phyloP scores from a whole-genome alignment of 2,113 vertebrate genomes.

The Epinephelus moara region DNA sequence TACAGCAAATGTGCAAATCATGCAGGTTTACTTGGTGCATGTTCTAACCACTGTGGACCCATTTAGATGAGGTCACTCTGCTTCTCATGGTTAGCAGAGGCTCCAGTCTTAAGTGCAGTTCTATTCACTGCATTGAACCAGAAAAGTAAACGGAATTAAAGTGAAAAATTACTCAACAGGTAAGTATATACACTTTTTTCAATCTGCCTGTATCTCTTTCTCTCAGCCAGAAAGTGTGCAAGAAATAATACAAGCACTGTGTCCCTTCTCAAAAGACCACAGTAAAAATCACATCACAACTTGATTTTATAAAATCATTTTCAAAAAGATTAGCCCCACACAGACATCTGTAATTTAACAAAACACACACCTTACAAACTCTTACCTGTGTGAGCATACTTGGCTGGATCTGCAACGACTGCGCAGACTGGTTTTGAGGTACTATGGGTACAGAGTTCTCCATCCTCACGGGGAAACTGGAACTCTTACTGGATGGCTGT shows the following conservation, averaged over 20 bases:
- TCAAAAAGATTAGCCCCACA: background rate
- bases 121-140: background rate
- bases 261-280: background rate
- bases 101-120: background rate
- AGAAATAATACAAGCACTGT: background rate
- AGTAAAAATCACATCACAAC: background rate
- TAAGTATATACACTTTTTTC: background rate
- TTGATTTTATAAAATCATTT: background rate
- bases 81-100: background rate
- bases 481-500: constrained; percentile 86
- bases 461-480: constrained; percentile 94
- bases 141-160: background rate
- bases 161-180: background rate
- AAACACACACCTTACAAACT: background rate
- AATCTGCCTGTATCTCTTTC: background rate
- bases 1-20: background rate
- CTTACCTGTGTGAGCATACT: constrained; percentile 96
- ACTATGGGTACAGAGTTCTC: constrained; percentile 96
- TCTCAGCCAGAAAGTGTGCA: background rate
- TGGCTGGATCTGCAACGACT: constrained; percentile 97
- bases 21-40: background rate
- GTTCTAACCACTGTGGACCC: background rate
- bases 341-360: background rate
- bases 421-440: constrained; percentile 94
- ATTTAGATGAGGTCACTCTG: background rate